Evolutionary conservation across 2,113 vertebrate genomes (phyloP), one percentile per base, ranked within the genome.

Genomic region (Conger conger): DNA sequence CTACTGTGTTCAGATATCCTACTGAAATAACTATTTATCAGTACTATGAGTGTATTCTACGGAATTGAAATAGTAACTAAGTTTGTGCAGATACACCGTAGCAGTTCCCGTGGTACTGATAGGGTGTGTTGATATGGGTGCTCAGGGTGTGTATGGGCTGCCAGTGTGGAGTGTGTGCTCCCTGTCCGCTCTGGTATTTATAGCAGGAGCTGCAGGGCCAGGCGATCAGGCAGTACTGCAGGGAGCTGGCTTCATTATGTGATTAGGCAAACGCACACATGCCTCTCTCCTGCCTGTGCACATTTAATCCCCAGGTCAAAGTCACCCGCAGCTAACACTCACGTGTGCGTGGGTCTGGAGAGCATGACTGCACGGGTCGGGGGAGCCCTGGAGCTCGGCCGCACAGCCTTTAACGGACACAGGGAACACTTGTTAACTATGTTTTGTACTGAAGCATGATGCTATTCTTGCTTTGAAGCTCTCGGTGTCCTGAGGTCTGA

Each of bases 181-280:
- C 27, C 35, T 78, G 35, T 13, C 36, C 38, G 54, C 40, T 27
- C 68, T 78, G 40, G 40, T 84, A 84, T 84, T 84, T 84, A 84
- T 84, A 84, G 82, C 27, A 17, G 82, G 18, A 9, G 37, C 35
- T 78, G 37, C 16, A 38, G 35, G 57, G 36, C 57, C n/a, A 3
- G 82, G 27, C 60, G 36, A 42, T 83, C 82, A 4, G 53, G 11
- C 76, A 0, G 76, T 83, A 0, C 73, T 30, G 57, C 60, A 37
- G 16, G 40, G 68, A 30, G 40, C 82, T 38, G 57, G n/a, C 36
- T 84, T 77, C 68, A 84, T 84, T 84, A 84, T 77, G 82, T 53
- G 82, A 84, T 84, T 84, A 84, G 76, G 30, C 38, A 77, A 78
- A 78, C 76, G n/a, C 76, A 30, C 63, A 45, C 33, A 78, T 50